Evolutionary conservation across 2,113 vertebrate species (phyloP), one percentile per base, ranked within the genome.

Genomic region (Scomber colias): DNA sequence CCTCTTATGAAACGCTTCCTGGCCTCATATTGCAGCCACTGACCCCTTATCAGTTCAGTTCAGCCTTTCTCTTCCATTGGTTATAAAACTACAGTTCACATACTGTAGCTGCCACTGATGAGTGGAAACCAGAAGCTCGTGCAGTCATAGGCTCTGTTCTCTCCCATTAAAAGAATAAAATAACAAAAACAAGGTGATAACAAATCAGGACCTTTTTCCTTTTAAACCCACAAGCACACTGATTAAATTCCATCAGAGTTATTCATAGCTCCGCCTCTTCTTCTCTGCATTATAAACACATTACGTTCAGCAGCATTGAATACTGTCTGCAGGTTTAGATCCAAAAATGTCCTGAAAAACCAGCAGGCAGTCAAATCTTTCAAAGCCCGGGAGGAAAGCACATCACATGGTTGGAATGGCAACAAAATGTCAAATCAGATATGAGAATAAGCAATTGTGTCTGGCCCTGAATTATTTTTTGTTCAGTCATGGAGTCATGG

Each of bases 171-270:
- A 27, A 70, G 82, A 79, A 86, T 81, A 83, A 86, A 90, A 91
- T 81, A 92, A 90, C 85, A 91, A 91, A 82, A 89, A 87, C 87
- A 83, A 27, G 49, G 80, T 75, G 73, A 92, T 90, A 88, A 92
- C 71, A 55, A 24, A 49, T 44, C 8, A 1, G 13, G 68, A 85
- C 81, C 83, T 89, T 84, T 91, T 79, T 71, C 75, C 66, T n/a
- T 83, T 56, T 5, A 35, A 75, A 78, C 40, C 44, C 71, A 72
- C 64, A 64, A 21, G 40, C n/a, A 11, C 3, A 46, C 76, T 82
- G 89, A 91, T 91, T 92, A 89, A 85, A 93, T 92, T 91, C 87
- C 89, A 73, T 56, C 61, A 27, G 17, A n/a, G 72, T 88, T 71
- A 84, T 87, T 89, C 79, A 87, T 57, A 73, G 62, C 12, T 19